Evolutionary conservation across 2,113 vertebrate species (phyloP).

Genomic region (human (Homo sapiens)): GRCh38 chr4:3588501-3589000

Average conservation of each 20-base stretch:
- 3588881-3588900: fast-evolving
- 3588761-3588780: fast-evolving
- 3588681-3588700: fast-evolving
- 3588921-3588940: not conserved
- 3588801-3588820: fast-evolving
- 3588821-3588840: fast-evolving
- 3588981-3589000: fast-evolving
- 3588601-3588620: not conserved
- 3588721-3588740: fast-evolving
- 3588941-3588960: not conserved
- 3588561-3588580: not conserved
- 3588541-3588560: fast-evolving
- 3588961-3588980: fast-evolving
- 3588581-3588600: not conserved
- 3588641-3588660: fast-evolving
- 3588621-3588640: not conserved
- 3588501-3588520: not conserved
- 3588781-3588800: too few species aligned
- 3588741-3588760: not conserved
- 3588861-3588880: fast-evolving
- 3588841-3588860: fast-evolving
- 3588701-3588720: not conserved
- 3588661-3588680: too few species aligned
- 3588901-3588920: fast-evolving
- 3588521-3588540: fast-evolving